Base-by-base conservation (phyloP, 92 coral and sea anemone species). In the Epizoanthus ramosus region DNA sequence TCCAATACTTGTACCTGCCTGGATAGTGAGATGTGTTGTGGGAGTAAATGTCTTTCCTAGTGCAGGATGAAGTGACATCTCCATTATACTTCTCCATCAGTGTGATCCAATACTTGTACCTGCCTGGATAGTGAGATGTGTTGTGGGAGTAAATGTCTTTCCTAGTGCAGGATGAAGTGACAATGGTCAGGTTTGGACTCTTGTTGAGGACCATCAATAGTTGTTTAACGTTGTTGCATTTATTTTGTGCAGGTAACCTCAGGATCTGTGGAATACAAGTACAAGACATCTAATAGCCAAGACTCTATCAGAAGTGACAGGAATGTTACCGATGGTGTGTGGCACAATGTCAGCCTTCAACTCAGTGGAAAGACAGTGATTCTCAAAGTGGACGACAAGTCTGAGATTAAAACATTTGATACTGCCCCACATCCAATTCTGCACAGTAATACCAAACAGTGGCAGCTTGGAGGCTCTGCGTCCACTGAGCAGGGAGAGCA, bases 261-360 rank as follows among this genome's bases (percentile, higher is more conserved):
- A 8, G 93, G 93, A 4, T 67, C 66, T 19, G 93, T 97, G 31
- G 74, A 69, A 74, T 94, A 94, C 88, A 84, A 84, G 41, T 88
- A 81, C 72, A 85, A 79, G 13, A 82, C 94, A 61, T 83, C 68
- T 37, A 74, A 72, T 19, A 91, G 87, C 59, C 76, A 83, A 74
- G 83, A 65, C 16, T 68, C 81, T 10, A 74, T 89, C 80, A 19
- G 8, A 12, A 50, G 74, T 8, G 45, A 87, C 58, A 54, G 68
- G 53, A 71, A 77, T 50, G 92, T 92, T 84, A 85, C 88, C 7
- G 91, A 94, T 68, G 99, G 99, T 23, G 56, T 85, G 50, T 97
- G 99, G 99, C 98, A 92, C 76, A 97, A 94, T 85, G 86, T 94
- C 76, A 84, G 95, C 13, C 43, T 97, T 53, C 77, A 77, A 5